A percentile compares a stretch with the other conserved stretches of the same genome.
Conservation (phyloP, 2,113 vertebrate genomes). For the Casuarius casuarius region DNA sequence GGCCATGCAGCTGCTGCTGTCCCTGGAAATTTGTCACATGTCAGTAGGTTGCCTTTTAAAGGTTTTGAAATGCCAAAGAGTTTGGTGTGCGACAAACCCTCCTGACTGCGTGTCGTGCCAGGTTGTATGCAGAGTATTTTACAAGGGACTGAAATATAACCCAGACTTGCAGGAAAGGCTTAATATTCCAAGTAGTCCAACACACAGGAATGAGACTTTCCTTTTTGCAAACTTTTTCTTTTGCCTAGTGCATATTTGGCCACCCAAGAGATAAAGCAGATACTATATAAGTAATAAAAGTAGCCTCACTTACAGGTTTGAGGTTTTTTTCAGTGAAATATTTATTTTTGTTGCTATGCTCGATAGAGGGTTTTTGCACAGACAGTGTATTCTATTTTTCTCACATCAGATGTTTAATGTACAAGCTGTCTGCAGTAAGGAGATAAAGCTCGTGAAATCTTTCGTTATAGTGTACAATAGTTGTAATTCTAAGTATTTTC, state of each 20-base stretch:
- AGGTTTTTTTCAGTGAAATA: conserved; percentile 9
- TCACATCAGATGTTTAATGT: conserved; percentile 23
- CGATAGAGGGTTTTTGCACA: background rate
- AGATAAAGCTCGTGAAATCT: conserved; percentile 36
- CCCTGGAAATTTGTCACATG: conserved; percentile 42
- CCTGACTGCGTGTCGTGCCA: background rate
- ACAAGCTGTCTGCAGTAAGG: background rate
- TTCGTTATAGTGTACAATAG: background rate
- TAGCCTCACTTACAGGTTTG: background rate
- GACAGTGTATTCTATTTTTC: conserved; percentile 21
- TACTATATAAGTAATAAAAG: background rate
- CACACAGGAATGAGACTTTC: background rate
- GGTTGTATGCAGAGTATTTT: background rate
- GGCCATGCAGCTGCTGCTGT: conserved; percentile 55
- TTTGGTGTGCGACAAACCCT: conserved; percentile 2
- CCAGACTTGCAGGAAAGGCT: background rate
- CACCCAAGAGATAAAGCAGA: conserved; percentile 18
- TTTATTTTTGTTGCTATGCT: conserved; percentile 29
- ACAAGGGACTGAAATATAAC: background rate
- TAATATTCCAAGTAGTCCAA: background rate
- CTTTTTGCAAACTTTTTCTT: background rate
- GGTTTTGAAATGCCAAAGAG: background rate
- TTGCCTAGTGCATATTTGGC: background rate
- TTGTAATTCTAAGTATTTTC: conserved; percentile 37
- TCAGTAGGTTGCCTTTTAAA: conserved; percentile 31